Evolutionary conservation across 2,113 vertebrate genomes (phyloP), one percentile per base, ranked within the genome.

Genomic region (Coreoperca whiteheadi): DNA sequence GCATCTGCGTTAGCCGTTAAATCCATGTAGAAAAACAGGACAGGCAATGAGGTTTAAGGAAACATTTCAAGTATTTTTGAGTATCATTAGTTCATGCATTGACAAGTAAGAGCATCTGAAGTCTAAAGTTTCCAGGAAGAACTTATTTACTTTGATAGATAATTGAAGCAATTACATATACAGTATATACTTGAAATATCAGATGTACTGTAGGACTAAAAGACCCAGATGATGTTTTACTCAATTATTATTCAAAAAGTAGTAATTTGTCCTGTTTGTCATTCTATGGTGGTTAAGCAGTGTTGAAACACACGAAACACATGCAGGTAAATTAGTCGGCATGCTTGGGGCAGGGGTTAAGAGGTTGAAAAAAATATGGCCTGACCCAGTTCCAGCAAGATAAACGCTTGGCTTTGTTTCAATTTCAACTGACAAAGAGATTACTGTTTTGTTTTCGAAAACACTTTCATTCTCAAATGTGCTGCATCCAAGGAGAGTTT

Each of bases 1-100:
- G 4, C 80, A 46, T 75, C 74, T 79, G 81, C 25, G 32, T 75
- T 57, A 46, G 56, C 59, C 48, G 77, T 82, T 74, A 81, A 34
- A 34, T 11, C 32, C 2, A n/a, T 34, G 43, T 1, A 72, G 39
- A 59, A 71, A 63, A 79, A 59, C 60, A 71, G 79, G 65, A 64
- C 8, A 59, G 15, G 6, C 57, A 66, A 20, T 28, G 28, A 61
- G 8, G 28, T 64, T 46, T 1, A 39, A 67, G 39, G 54, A 68
- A 59, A 67, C 28, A 18, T 23, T 77, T n/a, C 20, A 39, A 74
- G n/a, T 28, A 50, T 41, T 74, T 30, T 21, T 16, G 32, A 60
- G 57, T 21, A 30, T 41, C 34, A 8, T 70, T 51, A 30, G 32
- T 30, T 60, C 34, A 57, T n/a, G 28, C 37, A 34, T 59, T 18